A percentile compares a stretch with the other conserved stretches of the same genome.
These are phyloP conservation scores for Pipistrellus pipistrellus DNA, from an alignment of 2,797 vertebrate genomes.

Conservation along the genomic window DNA sequence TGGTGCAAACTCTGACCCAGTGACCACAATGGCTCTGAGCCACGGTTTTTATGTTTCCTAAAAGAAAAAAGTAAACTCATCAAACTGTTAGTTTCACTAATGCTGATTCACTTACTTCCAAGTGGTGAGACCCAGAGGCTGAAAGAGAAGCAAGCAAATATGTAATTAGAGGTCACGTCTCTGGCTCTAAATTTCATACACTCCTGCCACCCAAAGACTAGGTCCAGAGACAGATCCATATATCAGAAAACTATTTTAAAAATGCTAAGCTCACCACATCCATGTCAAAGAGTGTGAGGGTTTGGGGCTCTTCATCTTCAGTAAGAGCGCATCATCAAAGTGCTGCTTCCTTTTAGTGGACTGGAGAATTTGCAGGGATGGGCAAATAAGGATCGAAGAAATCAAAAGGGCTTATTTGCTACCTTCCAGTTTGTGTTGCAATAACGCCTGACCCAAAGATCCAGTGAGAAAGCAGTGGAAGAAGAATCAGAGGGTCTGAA, in stretches of 20 bases:
- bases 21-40: slow-evolving; percentile 57
- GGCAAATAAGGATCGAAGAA: not conserved
- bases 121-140: slow-evolving; percentile 66
- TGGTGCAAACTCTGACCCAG: slow-evolving; percentile 68
- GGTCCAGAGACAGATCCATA: slow-evolving; percentile 29
- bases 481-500: slow-evolving; percentile 67
- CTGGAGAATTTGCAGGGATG: not conserved
- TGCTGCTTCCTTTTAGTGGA: slow-evolving; percentile 12
- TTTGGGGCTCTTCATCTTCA: not conserved
- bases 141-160: slow-evolving; percentile 60
- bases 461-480: not conserved
- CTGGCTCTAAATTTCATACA: slow-evolving; percentile 64
- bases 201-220: slow-evolving; percentile 61
- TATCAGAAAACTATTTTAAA: slow-evolving; percentile 70
- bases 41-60: slow-evolving; percentile 74
- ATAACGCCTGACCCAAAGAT: slow-evolving; percentile 51
- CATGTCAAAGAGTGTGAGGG: slow-evolving; percentile 48
- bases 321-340: not conserved
- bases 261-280: slow-evolving; percentile 55
- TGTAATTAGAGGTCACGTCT: slow-evolving; percentile 71
- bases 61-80: slow-evolving; percentile 73
- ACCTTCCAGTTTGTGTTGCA: slow-evolving; percentile 63
- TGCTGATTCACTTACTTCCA: slow-evolving; percentile 71
- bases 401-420: slow-evolving; percentile 33
- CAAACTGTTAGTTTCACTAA: slow-evolving; percentile 67